A percentile compares a stretch with the other conserved stretches of the same genome.
Evolutionary conservation across 2,113 vertebrate genomes (phyloP).

Genomic region (Leptodactylus fuscus): DNA sequence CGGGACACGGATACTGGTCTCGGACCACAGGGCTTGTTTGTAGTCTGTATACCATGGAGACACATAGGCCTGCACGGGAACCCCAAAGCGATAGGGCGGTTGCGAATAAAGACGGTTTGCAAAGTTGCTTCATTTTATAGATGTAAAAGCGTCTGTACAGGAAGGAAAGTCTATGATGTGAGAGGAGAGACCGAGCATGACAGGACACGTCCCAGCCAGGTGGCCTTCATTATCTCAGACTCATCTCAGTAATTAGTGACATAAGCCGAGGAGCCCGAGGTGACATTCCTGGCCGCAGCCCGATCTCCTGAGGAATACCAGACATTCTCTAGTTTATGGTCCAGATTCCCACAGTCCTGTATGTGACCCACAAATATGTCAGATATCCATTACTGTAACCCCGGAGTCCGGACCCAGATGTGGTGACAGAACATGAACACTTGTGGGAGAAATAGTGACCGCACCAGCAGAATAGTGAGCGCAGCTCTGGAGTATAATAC

Average conservation of each 20-base stretch:
- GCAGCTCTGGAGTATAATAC: background rate
- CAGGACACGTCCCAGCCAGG: background rate
- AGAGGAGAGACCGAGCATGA: too few relatives aligned
- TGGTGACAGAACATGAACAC: background rate
- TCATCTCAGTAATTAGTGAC: background rate
- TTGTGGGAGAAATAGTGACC: too few relatives aligned
- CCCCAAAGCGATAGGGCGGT: background rate
- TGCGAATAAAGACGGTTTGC: background rate
- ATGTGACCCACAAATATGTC: background rate
- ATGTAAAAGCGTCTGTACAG: too few relatives aligned
- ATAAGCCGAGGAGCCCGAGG: background rate
- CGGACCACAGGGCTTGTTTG: too few relatives aligned
- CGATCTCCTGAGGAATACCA: constrained; percentile 37
- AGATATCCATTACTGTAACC: constrained; percentile 12
- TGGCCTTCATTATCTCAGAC: background rate
- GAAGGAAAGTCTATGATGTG: too few relatives aligned
- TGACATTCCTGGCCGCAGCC: background rate
- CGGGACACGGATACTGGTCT: too few relatives aligned
- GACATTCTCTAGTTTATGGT: constrained; percentile 8
- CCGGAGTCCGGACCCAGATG: background rate
- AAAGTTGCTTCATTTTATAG: too few relatives aligned
- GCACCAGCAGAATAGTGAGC: too few relatives aligned
- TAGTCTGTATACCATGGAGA: too few relatives aligned
- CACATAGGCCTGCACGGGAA: too few relatives aligned
- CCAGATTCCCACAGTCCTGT: background rate